Evolutionary conservation across 2,113 vertebrate genomes (phyloP).

Genomic region (Dissostichus mawsoni): DNA sequence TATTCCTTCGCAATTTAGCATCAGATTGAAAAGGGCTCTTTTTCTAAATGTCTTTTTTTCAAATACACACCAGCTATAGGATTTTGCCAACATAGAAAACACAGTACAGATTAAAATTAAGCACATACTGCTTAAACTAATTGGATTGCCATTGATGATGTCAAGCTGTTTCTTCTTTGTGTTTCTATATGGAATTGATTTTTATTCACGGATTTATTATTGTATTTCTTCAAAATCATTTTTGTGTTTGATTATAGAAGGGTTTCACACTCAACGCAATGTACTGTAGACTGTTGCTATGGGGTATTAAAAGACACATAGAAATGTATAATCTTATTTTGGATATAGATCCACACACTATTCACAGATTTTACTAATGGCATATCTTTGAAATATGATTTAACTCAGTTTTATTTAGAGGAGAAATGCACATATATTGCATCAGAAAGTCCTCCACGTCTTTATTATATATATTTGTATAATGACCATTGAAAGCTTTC

Average conservation of each 20-base stretch:
- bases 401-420: background rate
- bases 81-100: conserved; percentile 6
- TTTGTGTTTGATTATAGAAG: no score
- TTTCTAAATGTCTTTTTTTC: conserved; percentile 3
- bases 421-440: conserved; percentile 16
- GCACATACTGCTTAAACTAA: conserved; percentile 17
- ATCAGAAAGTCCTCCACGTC: background rate
- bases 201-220: background rate
- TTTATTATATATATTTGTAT: background rate
- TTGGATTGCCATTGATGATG: conserved; percentile 17
- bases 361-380: background rate
- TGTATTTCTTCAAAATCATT: no score
- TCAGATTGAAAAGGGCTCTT: conserved; percentile 18
- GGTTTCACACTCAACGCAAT: no score
- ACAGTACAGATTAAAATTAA: conserved; percentile 4
- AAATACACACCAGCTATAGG: background rate
- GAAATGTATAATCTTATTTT: no score
- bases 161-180: background rate
- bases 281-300: no score
- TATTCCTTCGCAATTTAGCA: no score
- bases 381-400: conserved; percentile 18
- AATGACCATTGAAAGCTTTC: background rate
- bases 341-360: no score
- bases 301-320: no score
- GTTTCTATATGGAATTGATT: background rate